phyloP scores from a whole-genome alignment of 2,888 invertebrate species.

The Coremacera marginata region DNA sequence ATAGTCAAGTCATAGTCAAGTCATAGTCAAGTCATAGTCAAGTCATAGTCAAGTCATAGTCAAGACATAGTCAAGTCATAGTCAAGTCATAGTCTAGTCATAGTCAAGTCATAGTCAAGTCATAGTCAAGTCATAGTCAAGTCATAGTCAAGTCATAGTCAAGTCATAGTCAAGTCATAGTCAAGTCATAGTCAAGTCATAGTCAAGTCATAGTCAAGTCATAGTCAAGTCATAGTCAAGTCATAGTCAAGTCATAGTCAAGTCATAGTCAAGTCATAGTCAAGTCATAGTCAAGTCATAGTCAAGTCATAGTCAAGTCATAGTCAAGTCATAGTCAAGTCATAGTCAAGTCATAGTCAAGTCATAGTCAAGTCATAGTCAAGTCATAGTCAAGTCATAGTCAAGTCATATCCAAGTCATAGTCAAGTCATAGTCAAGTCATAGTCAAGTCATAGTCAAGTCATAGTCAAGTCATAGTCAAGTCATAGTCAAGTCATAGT shows the following conservation, averaged over 20 bases:
- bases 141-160: constrained; percentile 62
- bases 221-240: not conserved
- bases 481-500: not conserved
- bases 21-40: constrained; percentile 16
- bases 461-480: not conserved
- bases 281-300: constrained; percentile 50
- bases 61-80: not conserved
- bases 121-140: constrained; percentile 51
- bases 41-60: not conserved
- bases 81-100: not conserved
- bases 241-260: too few relatives aligned
- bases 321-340: not conserved
- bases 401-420: constrained; percentile 65
- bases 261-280: constrained; percentile 66
- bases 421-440: not conserved
- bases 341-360: not conserved
- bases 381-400: not conserved
- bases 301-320: not conserved
- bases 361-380: not conserved
- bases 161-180: not conserved
- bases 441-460: not conserved
- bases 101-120: not conserved
- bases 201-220: not conserved
- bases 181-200: not conserved
- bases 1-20: constrained; percentile 68